A percentile compares a stretch with the other conserved stretches of the same genome.
phyloP scores from a whole-genome alignment of 2,888 invertebrate species.

The Phragmatobia fuliginosa region DNA sequence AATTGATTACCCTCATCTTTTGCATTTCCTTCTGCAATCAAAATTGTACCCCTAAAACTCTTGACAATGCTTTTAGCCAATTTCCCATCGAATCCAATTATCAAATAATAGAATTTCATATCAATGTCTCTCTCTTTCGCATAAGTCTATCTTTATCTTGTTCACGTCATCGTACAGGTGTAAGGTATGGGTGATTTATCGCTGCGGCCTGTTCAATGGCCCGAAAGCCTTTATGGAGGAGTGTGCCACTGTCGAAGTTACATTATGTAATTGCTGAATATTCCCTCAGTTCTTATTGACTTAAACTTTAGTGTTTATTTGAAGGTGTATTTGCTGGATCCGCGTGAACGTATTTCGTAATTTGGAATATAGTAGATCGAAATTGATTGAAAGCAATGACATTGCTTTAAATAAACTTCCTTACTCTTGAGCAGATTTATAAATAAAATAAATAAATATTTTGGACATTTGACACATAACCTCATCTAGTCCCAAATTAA shows the following conservation, averaged over 20 bases:
- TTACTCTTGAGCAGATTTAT: neutral
- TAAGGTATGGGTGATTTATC: slow-evolving; percentile 71
- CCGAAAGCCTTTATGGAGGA: slow-evolving; percentile 58
- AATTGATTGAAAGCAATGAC: neutral
- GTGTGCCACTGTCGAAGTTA: slow-evolving; percentile 47
- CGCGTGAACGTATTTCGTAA: neutral
- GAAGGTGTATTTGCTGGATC: neutral
- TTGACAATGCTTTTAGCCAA: slow-evolving; percentile 35
- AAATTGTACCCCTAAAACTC: slow-evolving; percentile 13
- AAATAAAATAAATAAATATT: too few species aligned
- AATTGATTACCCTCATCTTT: slow-evolving; percentile 4
- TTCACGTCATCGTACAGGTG: slow-evolving; percentile 53
- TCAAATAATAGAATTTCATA: slow-evolving; percentile 35
- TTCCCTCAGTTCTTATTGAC: slow-evolving; percentile 25
- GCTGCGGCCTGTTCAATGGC: slow-evolving; percentile 64
- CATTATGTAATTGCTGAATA: slow-evolving; percentile 26
- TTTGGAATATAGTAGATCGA: neutral
- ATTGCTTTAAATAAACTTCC: too few species aligned
- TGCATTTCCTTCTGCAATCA: slow-evolving; percentile 11
- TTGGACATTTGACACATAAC: too few species aligned
- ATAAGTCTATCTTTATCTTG: slow-evolving; percentile 28
- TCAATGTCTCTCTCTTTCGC: slow-evolving; percentile 24
- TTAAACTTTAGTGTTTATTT: neutral
- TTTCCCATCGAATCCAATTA: slow-evolving; percentile 38
- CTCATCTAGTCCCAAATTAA: too few species aligned